Base-by-base conservation (phyloP, 2,797 vertebrate genomes). In the Karalla daura region DNA sequence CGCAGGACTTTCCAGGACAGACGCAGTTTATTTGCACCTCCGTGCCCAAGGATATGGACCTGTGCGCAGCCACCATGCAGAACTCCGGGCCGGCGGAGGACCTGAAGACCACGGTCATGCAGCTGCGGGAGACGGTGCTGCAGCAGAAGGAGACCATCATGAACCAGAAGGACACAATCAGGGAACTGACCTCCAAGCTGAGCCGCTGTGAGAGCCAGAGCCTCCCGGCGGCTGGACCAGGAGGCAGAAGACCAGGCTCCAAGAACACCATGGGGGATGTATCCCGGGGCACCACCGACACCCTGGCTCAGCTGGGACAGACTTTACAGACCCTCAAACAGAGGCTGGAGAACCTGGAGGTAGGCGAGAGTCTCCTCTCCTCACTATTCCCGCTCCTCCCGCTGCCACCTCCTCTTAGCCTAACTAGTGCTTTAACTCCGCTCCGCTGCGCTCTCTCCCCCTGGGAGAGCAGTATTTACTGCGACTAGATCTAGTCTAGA, bases 1-100 rank as follows among this genome's bases (percentile, higher is more conserved):
- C 93, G 27, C 96, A 96, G 89, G 92, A 96, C 87, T 94, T 96
- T 76, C n/a, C n/a, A n/a, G 95, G 95, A 74, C 96, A 95, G 89
- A 97, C 96, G 41, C 96, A 97, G 70, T 99, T 99, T 83, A 94
- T 99, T 85, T 99, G 97, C 94, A 98, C 96, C 79, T 98, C 97
- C 61, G 96, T 99, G 84, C 97, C 97, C 14, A 94, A 95, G 92
- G 96, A 98, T 89, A 93, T 95, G 93, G 97, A 98, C 92, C 71
- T 98, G 95, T 99, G 97, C 88, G 90, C 96, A 2, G 95, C 96
- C 28, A 88, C 95, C 5, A 95, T 95, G 92, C 95, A 95, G 87
- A 94, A 94, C 81, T 93, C 92, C 86, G 96, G 96, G 21, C 93
- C 95, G 20, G 93, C 93, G 25, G 96, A 98, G 81, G 96, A 98